Evolutionary conservation across 1,140 invertebrate species (phyloP).

Genomic region (Sweltsa coloradensis): DNA sequence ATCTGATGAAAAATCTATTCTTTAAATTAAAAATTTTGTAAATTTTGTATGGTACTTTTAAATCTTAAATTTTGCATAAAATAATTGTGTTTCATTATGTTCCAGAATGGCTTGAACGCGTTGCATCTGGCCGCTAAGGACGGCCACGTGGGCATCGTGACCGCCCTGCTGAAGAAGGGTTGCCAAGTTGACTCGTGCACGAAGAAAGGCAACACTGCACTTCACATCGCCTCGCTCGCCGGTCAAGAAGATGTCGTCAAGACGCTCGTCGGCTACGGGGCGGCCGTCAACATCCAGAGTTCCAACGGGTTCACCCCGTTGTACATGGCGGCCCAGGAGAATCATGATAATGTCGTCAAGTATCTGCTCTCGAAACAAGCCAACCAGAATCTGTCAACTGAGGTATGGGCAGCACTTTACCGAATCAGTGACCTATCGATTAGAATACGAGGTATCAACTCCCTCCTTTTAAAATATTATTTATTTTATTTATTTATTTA

Average conservation of each 20-base stretch:
- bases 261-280: conserved; percentile 76
- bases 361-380: conserved; percentile 87
- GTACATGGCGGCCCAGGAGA: conserved; percentile 99
- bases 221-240: conserved; percentile 96
- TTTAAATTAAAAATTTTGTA: conserved; percentile 11
- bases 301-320: conserved; percentile 96
- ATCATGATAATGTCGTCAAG: conserved; percentile 88
- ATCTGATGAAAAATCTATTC: conserved; percentile 7
- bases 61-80: too few relatives aligned
- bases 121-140: conserved; percentile 97
- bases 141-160: conserved; percentile 89
- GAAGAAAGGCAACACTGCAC: conserved; percentile 99
- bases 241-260: conserved; percentile 92
- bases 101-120: conserved; percentile 93
- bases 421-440: too few relatives aligned
- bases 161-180: conserved; percentile 78
- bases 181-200: conserved; percentile 93
- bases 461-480: too few relatives aligned
- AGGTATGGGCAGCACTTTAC: too few relatives aligned
- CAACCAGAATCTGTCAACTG: conserved; percentile 92
- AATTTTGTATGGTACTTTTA: neutral
- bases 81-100: conserved; percentile 21
- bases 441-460: too few relatives aligned
- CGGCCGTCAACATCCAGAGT: conserved; percentile 92
- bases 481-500: too few relatives aligned